phyloP scores from a whole-genome alignment of 2,888 invertebrate genomes.

The Vandiemenella viatica region DNA sequence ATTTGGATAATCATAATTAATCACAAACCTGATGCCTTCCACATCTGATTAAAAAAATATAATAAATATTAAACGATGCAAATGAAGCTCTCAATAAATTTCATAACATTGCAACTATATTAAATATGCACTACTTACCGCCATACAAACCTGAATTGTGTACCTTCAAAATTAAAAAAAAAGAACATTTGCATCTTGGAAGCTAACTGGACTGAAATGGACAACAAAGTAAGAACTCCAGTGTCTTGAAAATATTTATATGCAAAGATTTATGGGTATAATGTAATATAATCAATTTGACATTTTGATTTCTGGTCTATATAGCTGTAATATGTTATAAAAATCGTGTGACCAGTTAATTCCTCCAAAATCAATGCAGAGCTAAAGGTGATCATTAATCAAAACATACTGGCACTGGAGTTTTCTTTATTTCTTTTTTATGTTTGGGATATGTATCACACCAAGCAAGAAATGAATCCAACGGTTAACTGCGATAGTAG shows the following conservation, averaged over 20 bases:
- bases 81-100: neutral
- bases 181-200: neutral
- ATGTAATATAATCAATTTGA: too few relatives aligned
- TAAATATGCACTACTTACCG: neutral
- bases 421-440: too few relatives aligned
- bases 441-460: neutral
- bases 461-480: neutral
- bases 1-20: conserved; percentile 92
- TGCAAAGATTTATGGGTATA: too few relatives aligned
- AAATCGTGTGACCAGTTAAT: too few relatives aligned
- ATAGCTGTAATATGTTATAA: too few relatives aligned
- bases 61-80: neutral
- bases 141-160: neutral
- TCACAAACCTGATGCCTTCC: conserved; percentile 89
- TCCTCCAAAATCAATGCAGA: too few relatives aligned
- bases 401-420: too few relatives aligned
- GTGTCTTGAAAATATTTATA: too few relatives aligned
- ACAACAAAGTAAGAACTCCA: too few relatives aligned
- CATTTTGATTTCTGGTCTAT: too few relatives aligned
- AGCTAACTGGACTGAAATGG: too few relatives aligned
- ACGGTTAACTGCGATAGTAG: neutral
- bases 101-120: neutral
- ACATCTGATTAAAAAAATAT: conserved; percentile 36
- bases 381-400: too few relatives aligned
- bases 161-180: neutral